phyloP scores from a whole-genome alignment of 2,113 vertebrate genomes.

The Cyprinodon variegatus region DNA sequence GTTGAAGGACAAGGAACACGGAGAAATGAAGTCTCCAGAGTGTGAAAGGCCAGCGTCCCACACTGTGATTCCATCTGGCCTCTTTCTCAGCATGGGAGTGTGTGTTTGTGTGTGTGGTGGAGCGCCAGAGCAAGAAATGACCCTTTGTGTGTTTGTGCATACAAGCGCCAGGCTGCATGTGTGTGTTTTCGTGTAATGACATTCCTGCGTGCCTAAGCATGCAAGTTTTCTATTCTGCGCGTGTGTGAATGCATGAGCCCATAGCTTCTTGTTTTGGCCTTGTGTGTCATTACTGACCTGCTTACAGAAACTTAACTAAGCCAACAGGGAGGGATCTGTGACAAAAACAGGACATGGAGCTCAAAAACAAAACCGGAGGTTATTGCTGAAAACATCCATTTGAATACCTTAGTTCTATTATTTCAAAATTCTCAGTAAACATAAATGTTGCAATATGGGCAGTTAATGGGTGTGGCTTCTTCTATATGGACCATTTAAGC shows the following conservation, averaged over 20 bases:
- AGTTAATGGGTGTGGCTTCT: neutral
- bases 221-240: neutral
- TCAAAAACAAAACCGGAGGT: conserved; percentile 14
- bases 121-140: conserved; percentile 48
- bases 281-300: conserved; percentile 47
- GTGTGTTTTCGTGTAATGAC: conserved; percentile 28
- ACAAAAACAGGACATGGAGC: conserved; percentile 7
- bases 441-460: neutral
- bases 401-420: conserved; percentile 5
- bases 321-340: conserved; percentile 46
- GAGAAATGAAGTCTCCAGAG: conserved; percentile 66
- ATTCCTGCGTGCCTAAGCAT: conserved; percentile 10
- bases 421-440: neutral
- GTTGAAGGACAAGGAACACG: conserved; percentile 52
- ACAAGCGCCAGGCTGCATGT: conserved; percentile 27
- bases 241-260: neutral
- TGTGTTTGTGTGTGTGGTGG: conserved; percentile 13
- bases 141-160: conserved; percentile 47
- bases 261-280: conserved; percentile 7
- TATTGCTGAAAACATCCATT: conserved; percentile 7
- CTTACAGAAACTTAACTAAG: conserved; percentile 38
- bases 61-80: conserved; percentile 78
- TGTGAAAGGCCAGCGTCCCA: conserved; percentile 78
- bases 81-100: conserved; percentile 48
- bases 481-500: neutral